These are phyloP conservation scores for Pterocles orientalis DNA, from an alignment of 2,113 vertebrate species.

Conservation along the genomic window DNA sequence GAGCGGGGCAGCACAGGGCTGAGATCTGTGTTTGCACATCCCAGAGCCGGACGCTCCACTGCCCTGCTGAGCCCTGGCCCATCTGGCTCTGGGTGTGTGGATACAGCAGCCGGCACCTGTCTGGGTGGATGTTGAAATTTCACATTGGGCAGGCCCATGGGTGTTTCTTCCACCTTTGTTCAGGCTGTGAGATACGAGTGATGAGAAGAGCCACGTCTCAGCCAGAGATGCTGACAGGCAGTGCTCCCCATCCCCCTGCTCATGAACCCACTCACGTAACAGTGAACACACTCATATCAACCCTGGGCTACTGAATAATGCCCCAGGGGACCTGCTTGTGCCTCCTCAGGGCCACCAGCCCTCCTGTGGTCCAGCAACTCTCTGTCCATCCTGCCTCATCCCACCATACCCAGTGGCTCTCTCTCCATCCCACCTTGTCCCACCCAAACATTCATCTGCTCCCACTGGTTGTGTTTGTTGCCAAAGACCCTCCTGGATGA, in stretches of 20 bases:
- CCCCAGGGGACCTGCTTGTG: background rate
- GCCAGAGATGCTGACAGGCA: background rate
- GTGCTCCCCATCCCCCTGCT: accelerated
- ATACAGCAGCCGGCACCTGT: background rate
- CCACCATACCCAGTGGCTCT: background rate
- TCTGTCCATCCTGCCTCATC: background rate
- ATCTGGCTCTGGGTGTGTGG: background rate
- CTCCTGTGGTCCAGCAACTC: background rate
- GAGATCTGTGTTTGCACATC: background rate
- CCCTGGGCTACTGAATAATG: background rate
- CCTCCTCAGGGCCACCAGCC: background rate
- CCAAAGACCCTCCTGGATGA: background rate
- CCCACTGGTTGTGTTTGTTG: background rate
- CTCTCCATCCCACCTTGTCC: background rate
- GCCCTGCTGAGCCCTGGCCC: background rate
- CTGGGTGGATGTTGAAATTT: background rate
- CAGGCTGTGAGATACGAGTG: accelerated
- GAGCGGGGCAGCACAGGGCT: accelerated
- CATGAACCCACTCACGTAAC: background rate
- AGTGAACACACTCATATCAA: background rate
- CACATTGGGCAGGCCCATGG: background rate
- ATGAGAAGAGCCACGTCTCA: background rate
- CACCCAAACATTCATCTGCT: background rate
- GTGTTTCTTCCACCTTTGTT: background rate
- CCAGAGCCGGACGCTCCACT: background rate